Conservation (phyloP, 2,888 invertebrate genomes). For the Trachelus troglodyta region DNA sequence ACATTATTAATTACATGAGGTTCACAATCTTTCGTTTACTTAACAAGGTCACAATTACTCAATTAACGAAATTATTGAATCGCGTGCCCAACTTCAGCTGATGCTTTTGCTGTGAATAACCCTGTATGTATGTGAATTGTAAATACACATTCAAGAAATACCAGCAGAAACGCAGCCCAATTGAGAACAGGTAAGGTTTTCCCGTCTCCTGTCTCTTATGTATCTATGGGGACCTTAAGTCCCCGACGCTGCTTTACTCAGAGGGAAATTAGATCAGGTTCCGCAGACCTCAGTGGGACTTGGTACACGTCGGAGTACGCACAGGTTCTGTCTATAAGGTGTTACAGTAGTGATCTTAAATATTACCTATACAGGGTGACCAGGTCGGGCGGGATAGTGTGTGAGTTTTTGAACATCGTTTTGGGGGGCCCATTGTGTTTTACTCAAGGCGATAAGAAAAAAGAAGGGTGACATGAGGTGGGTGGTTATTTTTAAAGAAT, state of each 20-base stretch:
- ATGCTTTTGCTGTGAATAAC: too few species aligned
- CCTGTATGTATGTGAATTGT: neutral
- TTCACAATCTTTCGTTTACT: too few species aligned
- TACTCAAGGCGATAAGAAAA: neutral
- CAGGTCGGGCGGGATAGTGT: neutral
- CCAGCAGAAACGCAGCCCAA: neutral
- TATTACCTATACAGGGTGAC: neutral
- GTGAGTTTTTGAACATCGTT: neutral
- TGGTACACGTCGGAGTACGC: constrained; percentile 27
- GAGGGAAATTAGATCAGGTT: constrained; percentile 25
- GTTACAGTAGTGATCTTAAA: neutral
- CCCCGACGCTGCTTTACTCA: neutral
- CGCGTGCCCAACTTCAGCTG: too few species aligned
- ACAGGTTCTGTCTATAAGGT: neutral
- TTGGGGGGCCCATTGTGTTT: neutral
- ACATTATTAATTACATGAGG: too few species aligned
- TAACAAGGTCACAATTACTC: too few species aligned
- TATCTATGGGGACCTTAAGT: neutral
- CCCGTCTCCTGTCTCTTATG: neutral
- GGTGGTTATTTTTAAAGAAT: neutral
- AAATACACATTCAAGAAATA: neutral
- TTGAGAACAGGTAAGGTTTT: neutral
- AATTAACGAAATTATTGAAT: too few species aligned
- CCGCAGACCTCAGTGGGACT: constrained; percentile 23
- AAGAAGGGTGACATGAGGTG: neutral